Percentiles rank a stretch among this genome's conserved stretches.
Conservation (phyloP, 2,888 invertebrate genomes). For the Mesorhabditis spiculigera region DNA sequence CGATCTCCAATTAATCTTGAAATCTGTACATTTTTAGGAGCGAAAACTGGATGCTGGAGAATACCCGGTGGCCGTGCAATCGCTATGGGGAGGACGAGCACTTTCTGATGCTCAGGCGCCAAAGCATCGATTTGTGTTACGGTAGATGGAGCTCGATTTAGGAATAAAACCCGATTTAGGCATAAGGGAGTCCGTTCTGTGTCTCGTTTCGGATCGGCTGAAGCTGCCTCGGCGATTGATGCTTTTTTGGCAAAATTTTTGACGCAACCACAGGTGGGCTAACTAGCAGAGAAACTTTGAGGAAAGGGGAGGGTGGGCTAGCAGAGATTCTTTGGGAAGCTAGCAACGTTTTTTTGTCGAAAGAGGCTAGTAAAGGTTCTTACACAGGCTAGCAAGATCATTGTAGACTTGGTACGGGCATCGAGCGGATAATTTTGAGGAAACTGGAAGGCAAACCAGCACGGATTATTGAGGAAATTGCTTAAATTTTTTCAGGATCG, state of each 20-base stretch:
- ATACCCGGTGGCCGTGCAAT: slow-evolving; percentile 63
- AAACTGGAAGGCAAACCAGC: not conserved
- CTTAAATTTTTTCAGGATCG: slow-evolving; percentile 68
- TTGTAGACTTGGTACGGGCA: no score
- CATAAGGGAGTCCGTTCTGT: slow-evolving; percentile 31
- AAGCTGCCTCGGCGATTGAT: slow-evolving; percentile 73
- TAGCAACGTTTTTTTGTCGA: no score
- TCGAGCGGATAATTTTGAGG: slow-evolving; percentile 10
- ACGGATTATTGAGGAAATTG: not conserved
- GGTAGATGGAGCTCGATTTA: not conserved
- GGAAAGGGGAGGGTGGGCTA: not conserved
- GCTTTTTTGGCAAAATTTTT: slow-evolving; percentile 87
- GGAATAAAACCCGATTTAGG: slow-evolving; percentile 11
- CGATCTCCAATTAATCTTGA: no score
- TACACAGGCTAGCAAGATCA: no score
- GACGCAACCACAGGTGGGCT: slow-evolving; percentile 75
- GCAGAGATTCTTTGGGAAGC: no score
- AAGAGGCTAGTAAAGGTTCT: no score
- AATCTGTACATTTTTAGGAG: slow-evolving; percentile 34
- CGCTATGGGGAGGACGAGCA: slow-evolving; percentile 36
- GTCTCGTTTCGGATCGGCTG: slow-evolving; percentile 70
- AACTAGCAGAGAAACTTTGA: no score
- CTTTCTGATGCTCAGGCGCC: slow-evolving; percentile 25
- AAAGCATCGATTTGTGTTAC: slow-evolving; percentile 39
- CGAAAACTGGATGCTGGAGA: slow-evolving; percentile 74